These are phyloP conservation scores for Megamerina dolium DNA, from an alignment of 2,888 invertebrate species.

Conservation along the genomic window DNA sequence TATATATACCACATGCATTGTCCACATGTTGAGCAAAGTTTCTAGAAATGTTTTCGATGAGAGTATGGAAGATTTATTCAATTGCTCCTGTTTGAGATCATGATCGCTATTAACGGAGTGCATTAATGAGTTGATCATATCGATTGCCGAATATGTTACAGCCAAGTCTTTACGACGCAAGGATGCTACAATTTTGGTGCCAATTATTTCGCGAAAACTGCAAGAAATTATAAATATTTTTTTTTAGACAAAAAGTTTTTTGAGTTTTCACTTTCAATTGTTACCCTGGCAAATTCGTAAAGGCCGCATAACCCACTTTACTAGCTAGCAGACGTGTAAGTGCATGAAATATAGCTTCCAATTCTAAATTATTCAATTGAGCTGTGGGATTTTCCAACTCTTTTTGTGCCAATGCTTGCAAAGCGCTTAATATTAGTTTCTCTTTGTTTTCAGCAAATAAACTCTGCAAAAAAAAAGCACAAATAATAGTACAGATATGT, in stretches of 20 bases:
- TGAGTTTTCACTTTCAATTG: neutral
- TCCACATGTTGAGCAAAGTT: constrained; percentile 90
- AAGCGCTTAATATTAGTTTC: constrained; percentile 86
- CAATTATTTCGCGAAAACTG: constrained; percentile 92
- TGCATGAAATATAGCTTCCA: constrained; percentile 95
- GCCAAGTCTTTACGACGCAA: constrained; percentile 81
- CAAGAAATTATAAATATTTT: constrained; percentile 20
- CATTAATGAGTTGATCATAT: constrained; percentile 96
- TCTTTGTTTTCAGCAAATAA: constrained; percentile 98
- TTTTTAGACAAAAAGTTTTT: neutral
- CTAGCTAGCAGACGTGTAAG: constrained; percentile 89
- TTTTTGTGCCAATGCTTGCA: constrained; percentile 75
- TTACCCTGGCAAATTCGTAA: constrained; percentile 82
- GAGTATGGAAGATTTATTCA: constrained; percentile 93
- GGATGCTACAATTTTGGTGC: constrained; percentile 84
- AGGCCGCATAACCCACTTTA: constrained; percentile 95
- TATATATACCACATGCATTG: constrained; percentile 76
- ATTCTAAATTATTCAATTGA: constrained; percentile 60
- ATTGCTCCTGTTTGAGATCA: constrained; percentile 93
- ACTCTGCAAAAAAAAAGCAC: constrained; percentile 58
- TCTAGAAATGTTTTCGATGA: constrained; percentile 89
- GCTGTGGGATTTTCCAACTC: constrained; percentile 57
- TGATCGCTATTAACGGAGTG: constrained; percentile 97
- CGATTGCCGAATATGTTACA: constrained; percentile 92
- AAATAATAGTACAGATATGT: no score